Conservation (phyloP, 2,797 vertebrate genomes). For the Myotis planiceps region DNA sequence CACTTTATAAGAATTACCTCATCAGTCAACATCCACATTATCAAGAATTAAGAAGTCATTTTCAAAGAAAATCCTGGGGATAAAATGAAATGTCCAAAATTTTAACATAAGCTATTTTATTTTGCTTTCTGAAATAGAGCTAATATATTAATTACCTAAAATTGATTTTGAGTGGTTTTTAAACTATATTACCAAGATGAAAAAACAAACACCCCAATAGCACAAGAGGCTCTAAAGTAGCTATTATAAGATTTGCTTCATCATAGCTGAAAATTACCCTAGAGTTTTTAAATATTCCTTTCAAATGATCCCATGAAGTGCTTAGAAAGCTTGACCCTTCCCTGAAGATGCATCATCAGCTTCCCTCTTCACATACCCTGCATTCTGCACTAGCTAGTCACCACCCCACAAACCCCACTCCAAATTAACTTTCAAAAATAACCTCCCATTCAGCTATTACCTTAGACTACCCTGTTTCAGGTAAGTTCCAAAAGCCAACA, state of each 20-base stretch:
- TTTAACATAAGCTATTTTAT: slow-evolving; percentile 18
- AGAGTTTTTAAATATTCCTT: slow-evolving; percentile 46
- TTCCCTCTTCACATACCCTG: slow-evolving; percentile 14
- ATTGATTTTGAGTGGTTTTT: slow-evolving; percentile 49
- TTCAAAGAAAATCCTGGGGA: slow-evolving; percentile 60
- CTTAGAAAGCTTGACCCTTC: slow-evolving; percentile 52
- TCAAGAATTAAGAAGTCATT: slow-evolving; percentile 52
- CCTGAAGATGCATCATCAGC: slow-evolving; percentile 59
- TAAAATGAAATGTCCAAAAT: slow-evolving; percentile 50
- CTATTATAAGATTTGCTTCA: slow-evolving; percentile 64
- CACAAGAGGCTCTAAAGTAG: slow-evolving; percentile 54
- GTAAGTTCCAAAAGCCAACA: slow-evolving; percentile 45
- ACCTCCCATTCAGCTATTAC: slow-evolving; percentile 36
- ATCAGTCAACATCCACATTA: slow-evolving; percentile 5
- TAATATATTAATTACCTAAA: slow-evolving; percentile 61
- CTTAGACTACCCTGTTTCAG: slow-evolving; percentile 26
- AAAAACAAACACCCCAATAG: slow-evolving; percentile 64
- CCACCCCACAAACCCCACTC: not conserved
- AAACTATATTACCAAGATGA: slow-evolving; percentile 43
- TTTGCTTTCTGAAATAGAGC: slow-evolving; percentile 46
- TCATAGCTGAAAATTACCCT: slow-evolving; percentile 67
- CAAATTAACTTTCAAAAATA: slow-evolving; percentile 59
- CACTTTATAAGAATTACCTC: slow-evolving; percentile 4
- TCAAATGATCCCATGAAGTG: slow-evolving; percentile 67
- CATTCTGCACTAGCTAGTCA: slow-evolving; percentile 59